phyloP scores from a whole-genome alignment of 2,888 invertebrate species.

The Pachliopta kotzebuea region DNA sequence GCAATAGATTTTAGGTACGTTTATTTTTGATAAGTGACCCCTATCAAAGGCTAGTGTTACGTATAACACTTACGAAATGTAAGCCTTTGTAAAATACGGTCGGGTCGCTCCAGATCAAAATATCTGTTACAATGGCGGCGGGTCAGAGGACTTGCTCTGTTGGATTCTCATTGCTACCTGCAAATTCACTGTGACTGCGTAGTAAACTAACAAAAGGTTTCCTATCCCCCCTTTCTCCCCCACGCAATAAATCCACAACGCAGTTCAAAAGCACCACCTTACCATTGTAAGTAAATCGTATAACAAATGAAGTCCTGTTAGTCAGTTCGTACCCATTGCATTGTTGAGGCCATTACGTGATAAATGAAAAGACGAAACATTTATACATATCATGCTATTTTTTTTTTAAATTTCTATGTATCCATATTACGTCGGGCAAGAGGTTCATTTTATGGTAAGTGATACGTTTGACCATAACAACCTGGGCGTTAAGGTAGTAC shows the following conservation, averaged over 20 bases:
- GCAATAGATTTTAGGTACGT: too few relatives aligned
- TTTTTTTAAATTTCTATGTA: too few relatives aligned
- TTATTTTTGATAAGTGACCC: too few relatives aligned
- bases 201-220: slow-evolving; percentile 20
- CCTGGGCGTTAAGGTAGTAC: too few relatives aligned
- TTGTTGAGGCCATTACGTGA: background rate
- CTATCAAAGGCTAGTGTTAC: background rate
- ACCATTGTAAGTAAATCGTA: slow-evolving; percentile 16
- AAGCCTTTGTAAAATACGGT: background rate
- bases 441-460: too few relatives aligned
- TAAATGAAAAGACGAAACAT: background rate
- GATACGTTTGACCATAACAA: too few relatives aligned
- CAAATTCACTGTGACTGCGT: slow-evolving; percentile 8
- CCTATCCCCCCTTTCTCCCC: too few relatives aligned
- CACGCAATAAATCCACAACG: slow-evolving; percentile 15
- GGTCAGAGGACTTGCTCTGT: background rate
- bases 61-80: background rate
- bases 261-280: slow-evolving; percentile 20
- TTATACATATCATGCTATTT: background rate
- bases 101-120: background rate
- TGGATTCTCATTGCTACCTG: background rate
- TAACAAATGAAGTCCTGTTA: slow-evolving; percentile 24
- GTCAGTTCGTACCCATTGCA: slow-evolving; percentile 6
- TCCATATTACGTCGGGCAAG: too few relatives aligned
- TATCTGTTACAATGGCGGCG: background rate